Evolutionary conservation across 2,113 vertebrate species (phyloP).

Genomic region (Paraplagusia blochii): DNA sequence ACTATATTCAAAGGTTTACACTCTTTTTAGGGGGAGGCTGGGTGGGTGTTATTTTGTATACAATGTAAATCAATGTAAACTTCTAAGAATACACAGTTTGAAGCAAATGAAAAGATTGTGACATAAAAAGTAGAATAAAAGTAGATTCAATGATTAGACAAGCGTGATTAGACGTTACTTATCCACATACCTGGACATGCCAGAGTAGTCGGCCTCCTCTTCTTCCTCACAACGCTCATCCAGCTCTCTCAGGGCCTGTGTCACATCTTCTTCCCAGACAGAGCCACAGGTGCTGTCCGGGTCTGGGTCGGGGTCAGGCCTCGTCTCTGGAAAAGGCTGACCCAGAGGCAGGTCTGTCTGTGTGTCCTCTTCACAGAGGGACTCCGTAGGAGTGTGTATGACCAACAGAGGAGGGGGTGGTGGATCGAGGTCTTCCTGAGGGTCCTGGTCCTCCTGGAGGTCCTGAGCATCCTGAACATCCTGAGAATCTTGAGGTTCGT

Average conservation of each 20-base stretch:
- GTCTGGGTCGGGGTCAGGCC: slow-evolving; percentile 50
- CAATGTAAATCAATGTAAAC: no score
- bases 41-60: no score
- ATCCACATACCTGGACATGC: slow-evolving; percentile 84
- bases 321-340: slow-evolving; percentile 45
- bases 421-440: slow-evolving; percentile 76
- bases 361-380: slow-evolving; percentile 84
- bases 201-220: slow-evolving; percentile 91
- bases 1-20: no score
- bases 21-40: no score
- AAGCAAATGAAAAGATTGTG: no score
- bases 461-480: slow-evolving; percentile 69
- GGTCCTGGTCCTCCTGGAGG: slow-evolving; percentile 71
- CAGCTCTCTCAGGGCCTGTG: slow-evolving; percentile 91
- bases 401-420: slow-evolving; percentile 72
- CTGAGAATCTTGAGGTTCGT: slow-evolving; percentile 52
- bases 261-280: slow-evolving; percentile 93
- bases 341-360: slow-evolving; percentile 75
- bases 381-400: slow-evolving; percentile 85
- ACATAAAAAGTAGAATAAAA: no score
- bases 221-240: slow-evolving; percentile 97
- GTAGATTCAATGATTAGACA: no score
- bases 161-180: no score
- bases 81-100: no score
- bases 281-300: slow-evolving; percentile 85